These are phyloP conservation scores for Amiota mariae DNA, from an alignment of 2,888 invertebrate species.

Conservation along the genomic window DNA sequence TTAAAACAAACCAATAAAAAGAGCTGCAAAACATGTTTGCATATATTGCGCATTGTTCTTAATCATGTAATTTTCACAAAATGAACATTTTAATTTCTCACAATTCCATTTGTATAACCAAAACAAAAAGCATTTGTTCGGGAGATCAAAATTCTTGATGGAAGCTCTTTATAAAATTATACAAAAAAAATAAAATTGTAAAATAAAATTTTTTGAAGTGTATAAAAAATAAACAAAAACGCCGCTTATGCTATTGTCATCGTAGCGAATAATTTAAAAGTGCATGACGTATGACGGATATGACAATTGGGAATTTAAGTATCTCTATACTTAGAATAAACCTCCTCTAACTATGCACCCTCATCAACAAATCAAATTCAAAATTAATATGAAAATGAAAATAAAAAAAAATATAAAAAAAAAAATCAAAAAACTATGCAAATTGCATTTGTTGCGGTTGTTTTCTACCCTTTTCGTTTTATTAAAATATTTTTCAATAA, in stretches of 20 bases:
- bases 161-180: too few species aligned
- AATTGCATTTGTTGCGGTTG: constrained; percentile 9
- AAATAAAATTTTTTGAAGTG: too few species aligned
- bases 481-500: constrained; percentile 10
- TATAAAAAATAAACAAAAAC: neutral
- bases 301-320: neutral
- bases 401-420: neutral
- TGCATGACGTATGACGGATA: constrained; percentile 33
- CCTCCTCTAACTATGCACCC: too few species aligned
- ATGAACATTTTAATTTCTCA: too few species aligned
- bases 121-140: too few species aligned
- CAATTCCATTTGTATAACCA: too few species aligned
- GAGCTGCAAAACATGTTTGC: too few species aligned
- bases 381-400: neutral
- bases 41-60: too few species aligned
- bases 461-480: constrained; percentile 7
- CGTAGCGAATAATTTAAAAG: constrained; percentile 47
- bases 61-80: too few species aligned
- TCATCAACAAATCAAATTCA: neutral
- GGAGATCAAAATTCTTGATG: too few species aligned
- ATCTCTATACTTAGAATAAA: neutral
- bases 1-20: too few species aligned
- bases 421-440: neutral
- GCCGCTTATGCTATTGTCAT: constrained; percentile 27
- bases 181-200: too few species aligned